phyloP scores from a whole-genome alignment of 2,888 invertebrate genomes.

The Troglohyphantes excavatus region DNA sequence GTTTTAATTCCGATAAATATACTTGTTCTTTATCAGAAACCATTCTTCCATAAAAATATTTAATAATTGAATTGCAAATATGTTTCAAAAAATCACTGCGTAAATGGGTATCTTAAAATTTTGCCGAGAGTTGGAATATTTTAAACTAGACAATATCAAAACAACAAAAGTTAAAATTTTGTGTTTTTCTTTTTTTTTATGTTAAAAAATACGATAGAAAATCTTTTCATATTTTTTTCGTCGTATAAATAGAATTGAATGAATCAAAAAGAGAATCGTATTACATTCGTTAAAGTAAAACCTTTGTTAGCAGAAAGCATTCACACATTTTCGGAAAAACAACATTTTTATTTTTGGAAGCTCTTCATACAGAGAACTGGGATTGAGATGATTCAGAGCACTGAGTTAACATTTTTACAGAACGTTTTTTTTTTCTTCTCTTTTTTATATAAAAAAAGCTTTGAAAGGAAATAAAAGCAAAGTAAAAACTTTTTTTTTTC shows the following conservation, averaged over 20 bases:
- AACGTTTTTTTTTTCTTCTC: constrained; percentile 2
- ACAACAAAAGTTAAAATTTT: too few species aligned
- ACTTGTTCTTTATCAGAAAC: too few species aligned
- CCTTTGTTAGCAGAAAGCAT: constrained; percentile 54
- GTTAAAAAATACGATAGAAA: neutral
- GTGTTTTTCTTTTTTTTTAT: too few species aligned
- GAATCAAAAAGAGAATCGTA: constrained; percentile 2
- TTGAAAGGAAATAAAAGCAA: constrained; percentile 1
- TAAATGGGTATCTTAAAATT: too few species aligned
- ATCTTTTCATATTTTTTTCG: constrained; percentile 25
- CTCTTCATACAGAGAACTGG: neutral
- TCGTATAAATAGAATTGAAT: neutral
- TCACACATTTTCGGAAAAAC: constrained; percentile 10
- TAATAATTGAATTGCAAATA: too few species aligned
- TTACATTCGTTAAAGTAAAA: constrained; percentile 32
- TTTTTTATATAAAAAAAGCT: neutral
- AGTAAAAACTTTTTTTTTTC: constrained; percentile 25
- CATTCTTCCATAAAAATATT: too few species aligned
- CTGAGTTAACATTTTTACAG: constrained; percentile 55
- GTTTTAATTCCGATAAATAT: too few species aligned
- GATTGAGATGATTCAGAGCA: constrained; percentile 34
- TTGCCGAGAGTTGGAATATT: too few species aligned
- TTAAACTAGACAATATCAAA: too few species aligned
- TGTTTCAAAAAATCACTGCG: too few species aligned
- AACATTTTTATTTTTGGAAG: neutral